phyloP scores from a whole-genome alignment of 2,888 invertebrate species.

The Diaprepes abbreviatus region DNA sequence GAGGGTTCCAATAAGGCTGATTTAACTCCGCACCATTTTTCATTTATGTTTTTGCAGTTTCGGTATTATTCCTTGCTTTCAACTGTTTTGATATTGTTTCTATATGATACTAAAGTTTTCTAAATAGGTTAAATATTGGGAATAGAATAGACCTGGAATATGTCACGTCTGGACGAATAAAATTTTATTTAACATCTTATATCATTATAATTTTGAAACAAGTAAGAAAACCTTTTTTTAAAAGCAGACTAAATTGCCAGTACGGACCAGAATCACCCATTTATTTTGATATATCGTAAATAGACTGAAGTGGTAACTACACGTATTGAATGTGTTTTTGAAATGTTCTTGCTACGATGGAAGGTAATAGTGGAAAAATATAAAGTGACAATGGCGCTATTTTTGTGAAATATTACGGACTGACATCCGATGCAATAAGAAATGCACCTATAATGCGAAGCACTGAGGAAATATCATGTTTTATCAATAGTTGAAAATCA shows the following conservation, averaged over 20 bases:
- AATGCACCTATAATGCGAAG: conserved; percentile 31
- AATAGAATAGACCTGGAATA: too few relatives aligned
- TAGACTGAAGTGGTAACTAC: conserved; percentile 40
- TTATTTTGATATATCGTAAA: conserved; percentile 39
- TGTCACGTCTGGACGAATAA: too few relatives aligned
- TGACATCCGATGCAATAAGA: conserved; percentile 35
- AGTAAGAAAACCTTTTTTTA: not conserved
- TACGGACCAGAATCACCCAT: not conserved
- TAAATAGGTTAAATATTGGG: too few relatives aligned
- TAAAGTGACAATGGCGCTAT: conserved; percentile 47
- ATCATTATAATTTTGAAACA: not conserved
- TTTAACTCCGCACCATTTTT: too few relatives aligned
- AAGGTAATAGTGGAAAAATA: conserved; percentile 47
- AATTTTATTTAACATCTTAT: not conserved
- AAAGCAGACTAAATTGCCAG: too few relatives aligned
- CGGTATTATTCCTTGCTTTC: too few relatives aligned
- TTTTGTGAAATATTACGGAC: conserved; percentile 43
- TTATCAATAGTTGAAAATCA: conserved; percentile 24
- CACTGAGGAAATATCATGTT: conserved; percentile 12
- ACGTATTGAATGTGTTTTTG: conserved; percentile 37
- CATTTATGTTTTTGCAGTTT: too few relatives aligned
- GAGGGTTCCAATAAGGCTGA: too few relatives aligned
- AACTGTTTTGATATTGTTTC: too few relatives aligned
- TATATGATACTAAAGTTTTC: too few relatives aligned
- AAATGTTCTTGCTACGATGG: conserved; percentile 43